Evolutionary conservation across 2,113 vertebrate genomes (phyloP), one percentile per base, ranked within the genome.

Genomic region (Scalopus aquaticus): DNA sequence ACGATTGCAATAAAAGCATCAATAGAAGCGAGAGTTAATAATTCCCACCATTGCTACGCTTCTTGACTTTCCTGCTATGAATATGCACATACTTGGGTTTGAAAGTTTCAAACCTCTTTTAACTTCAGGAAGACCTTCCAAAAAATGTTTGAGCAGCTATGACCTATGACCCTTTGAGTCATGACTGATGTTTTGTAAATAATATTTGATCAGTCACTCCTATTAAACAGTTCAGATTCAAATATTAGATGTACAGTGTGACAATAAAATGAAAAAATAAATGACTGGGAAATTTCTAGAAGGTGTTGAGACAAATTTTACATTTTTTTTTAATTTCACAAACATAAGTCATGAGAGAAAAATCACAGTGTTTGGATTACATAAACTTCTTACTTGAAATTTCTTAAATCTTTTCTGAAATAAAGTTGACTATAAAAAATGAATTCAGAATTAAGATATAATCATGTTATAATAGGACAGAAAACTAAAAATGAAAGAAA

Each of bases 261-360:
- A 82, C 91, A 77, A 81, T 9, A n/a, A 92, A 92, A 82, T 32
- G 0, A 56, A 92, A 96, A 82, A 24, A 87, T 96, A 82, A 28
- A 3, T 80, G 7, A 0, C 35, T 37, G 3, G 10, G 37, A 79
- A 83, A 51, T 1, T 85, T 56, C 56, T 51, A 44, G 13, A 64
- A 58, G 62, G 19, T 83, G 24, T 37, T 80, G 19, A 3, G 28
- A 85, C 22, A 70, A 54, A 88, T 69, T 86, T 49, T 85, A 44
- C 28, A n/a, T 39, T 20, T 76, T 89, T 94, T 51, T 20, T 49
- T 46, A 60, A 37, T 86, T 62, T 65, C 30, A 54, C 28, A 67
- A 82, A 49, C 15, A 35, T 35, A 88, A 73, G 3, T 39, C 28
- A 60, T n/a, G 37, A 70, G 19, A 58, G 1, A 60, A n/a, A 87